These are phyloP conservation scores for Clavelina lepadiformis DNA, from an alignment of 23 tunicate species.

Conservation along the genomic window DNA sequence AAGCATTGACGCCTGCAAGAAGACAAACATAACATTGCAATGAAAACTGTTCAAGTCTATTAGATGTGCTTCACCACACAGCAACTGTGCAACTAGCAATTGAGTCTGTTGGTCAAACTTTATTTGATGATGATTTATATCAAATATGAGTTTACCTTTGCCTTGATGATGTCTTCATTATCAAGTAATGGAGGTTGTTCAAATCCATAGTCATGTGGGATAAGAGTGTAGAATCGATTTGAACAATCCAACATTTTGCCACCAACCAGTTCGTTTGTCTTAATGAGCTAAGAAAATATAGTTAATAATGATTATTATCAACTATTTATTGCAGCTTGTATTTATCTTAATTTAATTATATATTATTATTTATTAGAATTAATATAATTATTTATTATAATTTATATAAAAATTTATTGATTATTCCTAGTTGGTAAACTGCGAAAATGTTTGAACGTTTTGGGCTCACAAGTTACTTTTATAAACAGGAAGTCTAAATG, in stretches of 20 bases:
- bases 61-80: background rate
- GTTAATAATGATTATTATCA: too few species aligned
- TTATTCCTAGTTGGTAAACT: too few species aligned
- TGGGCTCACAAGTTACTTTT: too few species aligned
- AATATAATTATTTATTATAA: too few species aligned
- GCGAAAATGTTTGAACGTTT: too few species aligned
- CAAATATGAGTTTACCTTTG: slow-evolving; percentile 39
- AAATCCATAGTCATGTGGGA: slow-evolving; percentile 88
- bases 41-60: background rate
- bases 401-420: too few species aligned
- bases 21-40: background rate
- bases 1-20: slow-evolving; percentile 62
- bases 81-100: background rate
- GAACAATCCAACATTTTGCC: slow-evolving; percentile 70
- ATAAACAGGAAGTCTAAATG: too few species aligned
- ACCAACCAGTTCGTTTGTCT: slow-evolving; percentile 20
- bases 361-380: too few species aligned
- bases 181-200: slow-evolving; percentile 86
- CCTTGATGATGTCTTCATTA: slow-evolving; percentile 56
- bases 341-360: too few species aligned
- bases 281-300: slow-evolving; percentile 32
- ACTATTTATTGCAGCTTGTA: too few species aligned
- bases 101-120: background rate
- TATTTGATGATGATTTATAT: background rate
- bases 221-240: slow-evolving; percentile 79